phyloP scores from a whole-genome alignment of 2,888 invertebrate species.

The Synergus itoensis region DNA sequence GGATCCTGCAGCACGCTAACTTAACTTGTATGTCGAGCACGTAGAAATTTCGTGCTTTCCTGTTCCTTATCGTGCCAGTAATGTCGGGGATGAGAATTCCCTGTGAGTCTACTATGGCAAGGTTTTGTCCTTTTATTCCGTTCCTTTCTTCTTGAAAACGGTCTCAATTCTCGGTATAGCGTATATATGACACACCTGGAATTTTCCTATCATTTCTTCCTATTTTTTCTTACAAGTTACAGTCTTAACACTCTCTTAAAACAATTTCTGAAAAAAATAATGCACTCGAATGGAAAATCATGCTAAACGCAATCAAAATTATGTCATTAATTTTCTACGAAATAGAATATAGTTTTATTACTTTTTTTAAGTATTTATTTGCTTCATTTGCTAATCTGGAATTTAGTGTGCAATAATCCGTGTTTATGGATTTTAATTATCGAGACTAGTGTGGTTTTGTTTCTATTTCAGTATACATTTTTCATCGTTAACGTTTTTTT shows the following conservation, averaged over 20 bases:
- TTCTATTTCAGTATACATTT: constrained; percentile 8
- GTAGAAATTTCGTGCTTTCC: constrained; percentile 71
- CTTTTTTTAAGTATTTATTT: background rate
- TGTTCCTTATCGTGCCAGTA: constrained; percentile 63
- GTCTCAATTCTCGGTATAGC: constrained; percentile 54
- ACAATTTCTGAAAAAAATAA: background rate
- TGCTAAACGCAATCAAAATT: too few species aligned
- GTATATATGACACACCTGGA: constrained; percentile 48
- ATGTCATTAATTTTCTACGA: too few species aligned
- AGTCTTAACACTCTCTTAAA: background rate
- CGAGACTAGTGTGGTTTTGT: background rate
- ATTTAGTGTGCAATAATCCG: background rate
- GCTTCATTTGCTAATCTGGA: background rate
- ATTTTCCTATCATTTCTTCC: constrained; percentile 54
- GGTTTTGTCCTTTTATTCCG: constrained; percentile 42
- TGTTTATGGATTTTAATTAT: constrained; percentile 20
- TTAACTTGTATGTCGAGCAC: constrained; percentile 67
- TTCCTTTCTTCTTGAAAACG: constrained; percentile 43
- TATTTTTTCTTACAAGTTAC: constrained; percentile 2
- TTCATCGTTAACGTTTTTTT: constrained; percentile 24
- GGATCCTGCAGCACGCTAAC: constrained; percentile 47
- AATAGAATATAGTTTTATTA: too few species aligned
- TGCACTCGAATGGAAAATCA: background rate
- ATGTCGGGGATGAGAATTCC: constrained; percentile 48
- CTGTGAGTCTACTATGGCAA: constrained; percentile 41